phyloP scores from a whole-genome alignment of 2,113 vertebrate species.

The Melanostigma gelatinosum region DNA sequence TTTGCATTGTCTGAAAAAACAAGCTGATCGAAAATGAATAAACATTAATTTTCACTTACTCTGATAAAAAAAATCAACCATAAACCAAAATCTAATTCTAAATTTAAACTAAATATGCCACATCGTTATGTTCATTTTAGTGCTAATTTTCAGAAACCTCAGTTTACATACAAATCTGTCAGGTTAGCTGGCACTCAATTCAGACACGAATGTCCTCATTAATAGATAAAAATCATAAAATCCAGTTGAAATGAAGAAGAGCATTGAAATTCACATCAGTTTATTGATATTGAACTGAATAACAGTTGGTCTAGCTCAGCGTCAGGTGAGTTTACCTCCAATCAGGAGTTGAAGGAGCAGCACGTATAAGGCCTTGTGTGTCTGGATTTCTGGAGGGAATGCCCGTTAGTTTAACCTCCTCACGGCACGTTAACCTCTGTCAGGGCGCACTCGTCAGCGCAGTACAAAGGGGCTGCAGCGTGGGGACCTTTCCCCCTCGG shows the following conservation, averaged over 20 bases:
- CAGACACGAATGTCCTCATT: background rate
- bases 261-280: background rate
- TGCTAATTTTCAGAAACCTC: background rate
- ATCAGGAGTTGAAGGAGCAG: slow-evolving; percentile 22
- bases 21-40: background rate
- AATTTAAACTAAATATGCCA: background rate
- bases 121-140: background rate
- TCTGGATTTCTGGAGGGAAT: slow-evolving; percentile 73
- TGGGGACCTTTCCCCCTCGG: slow-evolving; percentile 33
- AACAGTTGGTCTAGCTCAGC: background rate
- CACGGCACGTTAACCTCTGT: slow-evolving; percentile 93
- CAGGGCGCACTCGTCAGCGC: slow-evolving; percentile 86
- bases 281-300: background rate
- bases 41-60: background rate
- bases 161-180: background rate
- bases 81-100: background rate
- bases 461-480: slow-evolving; percentile 77
- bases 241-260: background rate
- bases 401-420: slow-evolving; percentile 95
- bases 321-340: slow-evolving; percentile 10
- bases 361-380: slow-evolving; percentile 63
- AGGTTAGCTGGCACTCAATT: background rate
- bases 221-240: background rate
- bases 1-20: background rate
- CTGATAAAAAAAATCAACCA: background rate